Conservation (phyloP, 2,797 vertebrate genomes). For the Emydoidea blandingii region DNA sequence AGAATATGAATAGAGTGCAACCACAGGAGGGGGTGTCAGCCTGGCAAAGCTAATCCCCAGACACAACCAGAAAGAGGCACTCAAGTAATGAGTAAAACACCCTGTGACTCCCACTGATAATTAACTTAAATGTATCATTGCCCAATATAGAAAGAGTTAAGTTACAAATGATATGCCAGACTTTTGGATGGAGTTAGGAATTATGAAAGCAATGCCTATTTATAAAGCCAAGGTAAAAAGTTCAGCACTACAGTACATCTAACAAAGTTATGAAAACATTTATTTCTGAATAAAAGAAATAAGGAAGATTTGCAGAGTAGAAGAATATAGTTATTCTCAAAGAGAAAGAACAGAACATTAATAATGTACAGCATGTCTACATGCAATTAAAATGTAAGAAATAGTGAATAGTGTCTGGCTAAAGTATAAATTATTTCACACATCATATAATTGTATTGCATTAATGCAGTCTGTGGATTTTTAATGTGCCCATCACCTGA, state of each 20-base stretch:
- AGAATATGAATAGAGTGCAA: not conserved
- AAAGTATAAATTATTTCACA: not conserved
- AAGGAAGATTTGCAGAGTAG: not conserved
- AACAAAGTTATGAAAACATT: not conserved
- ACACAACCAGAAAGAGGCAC: not conserved
- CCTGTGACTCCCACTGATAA: not conserved
- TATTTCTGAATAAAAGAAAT: not conserved
- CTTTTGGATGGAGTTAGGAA: not conserved
- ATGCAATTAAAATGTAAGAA: not conserved
- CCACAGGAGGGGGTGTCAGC: not conserved
- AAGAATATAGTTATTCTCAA: not conserved
- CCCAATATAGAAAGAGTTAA: not conserved
- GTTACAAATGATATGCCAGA: not conserved
- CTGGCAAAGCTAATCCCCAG: not conserved
- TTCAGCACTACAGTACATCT: not conserved
- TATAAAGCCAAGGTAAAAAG: not conserved
- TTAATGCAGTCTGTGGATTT: not conserved
- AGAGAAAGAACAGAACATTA: not conserved
- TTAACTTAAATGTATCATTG: conserved; percentile 32
- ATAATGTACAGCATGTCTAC: not conserved
- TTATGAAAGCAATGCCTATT: not conserved
- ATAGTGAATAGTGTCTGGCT: too few relatives aligned
- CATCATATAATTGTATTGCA: not conserved
- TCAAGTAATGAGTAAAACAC: not conserved
- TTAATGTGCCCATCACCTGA: not conserved